Percentiles rank a stretch among this genome's conserved stretches.
These are phyloP conservation scores for Spheniscus humboldti DNA, from an alignment of 2,797 vertebrate genomes.

Conservation along the genomic window DNA sequence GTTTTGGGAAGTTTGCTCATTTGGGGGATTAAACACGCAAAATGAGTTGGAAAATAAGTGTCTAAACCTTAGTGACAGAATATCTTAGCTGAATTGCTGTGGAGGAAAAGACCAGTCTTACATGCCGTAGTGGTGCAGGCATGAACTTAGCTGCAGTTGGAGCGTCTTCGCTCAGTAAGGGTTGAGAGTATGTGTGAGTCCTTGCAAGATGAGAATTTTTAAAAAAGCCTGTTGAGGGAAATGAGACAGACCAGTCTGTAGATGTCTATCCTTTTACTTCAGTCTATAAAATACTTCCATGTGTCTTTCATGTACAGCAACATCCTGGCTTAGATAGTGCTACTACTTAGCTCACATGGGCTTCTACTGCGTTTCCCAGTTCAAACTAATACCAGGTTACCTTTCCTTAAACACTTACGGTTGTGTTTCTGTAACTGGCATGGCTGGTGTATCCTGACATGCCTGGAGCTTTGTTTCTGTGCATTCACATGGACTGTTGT, in stretches of 20 bases:
- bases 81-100: background rate
- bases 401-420: background rate
- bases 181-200: background rate
- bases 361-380: background rate
- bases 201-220: background rate
- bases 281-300: background rate
- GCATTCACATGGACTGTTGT: background rate
- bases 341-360: background rate
- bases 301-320: background rate
- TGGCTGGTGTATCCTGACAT: background rate
- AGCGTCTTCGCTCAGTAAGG: background rate
- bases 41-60: background rate
- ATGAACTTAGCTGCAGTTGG: background rate
- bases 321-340: background rate
- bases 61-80: background rate
- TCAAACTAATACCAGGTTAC: background rate
- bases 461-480: background rate
- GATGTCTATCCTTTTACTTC: background rate
- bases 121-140: accelerated
- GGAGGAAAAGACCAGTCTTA: background rate
- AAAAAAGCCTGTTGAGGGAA: background rate
- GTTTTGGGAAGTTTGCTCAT: background rate
- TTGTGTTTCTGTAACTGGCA: background rate
- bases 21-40: background rate
- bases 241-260: background rate